Conservation (phyloP, 2,888 invertebrate genomes). For the Hydriomena furcata region DNA sequence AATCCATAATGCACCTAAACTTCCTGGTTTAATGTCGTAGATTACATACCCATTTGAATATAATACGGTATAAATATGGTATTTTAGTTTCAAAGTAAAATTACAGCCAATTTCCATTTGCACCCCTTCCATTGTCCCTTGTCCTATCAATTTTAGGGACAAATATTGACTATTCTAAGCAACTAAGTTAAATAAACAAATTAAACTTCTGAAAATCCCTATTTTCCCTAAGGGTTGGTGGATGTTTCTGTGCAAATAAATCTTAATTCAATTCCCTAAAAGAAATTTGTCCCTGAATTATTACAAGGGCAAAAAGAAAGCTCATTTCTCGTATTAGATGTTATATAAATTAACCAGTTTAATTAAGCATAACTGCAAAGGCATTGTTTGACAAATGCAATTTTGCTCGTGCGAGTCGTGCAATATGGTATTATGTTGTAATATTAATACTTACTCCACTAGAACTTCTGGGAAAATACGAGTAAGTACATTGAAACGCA, state of each 20-base stretch:
- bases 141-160: constrained; percentile 1
- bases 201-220: constrained; percentile 7
- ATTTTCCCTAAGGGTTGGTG: constrained; percentile 13
- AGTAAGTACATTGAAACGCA: too few species aligned
- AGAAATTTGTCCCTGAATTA: constrained; percentile 1
- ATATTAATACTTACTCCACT: too few species aligned
- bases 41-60: background rate
- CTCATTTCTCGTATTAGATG: background rate
- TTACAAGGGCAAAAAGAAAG: constrained; percentile 12
- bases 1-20: background rate
- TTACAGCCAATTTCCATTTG: background rate
- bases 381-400: too few species aligned
- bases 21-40: background rate
- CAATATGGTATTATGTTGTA: too few species aligned
- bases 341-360: too few species aligned
- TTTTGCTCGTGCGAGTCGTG: too few species aligned
- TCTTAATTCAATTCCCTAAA: constrained; percentile 1
- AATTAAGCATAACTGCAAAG: too few species aligned
- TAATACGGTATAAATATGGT: too few species aligned
- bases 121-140: background rate
- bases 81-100: background rate
- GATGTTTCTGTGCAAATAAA: constrained; percentile 17
- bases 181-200: constrained; percentile 10
- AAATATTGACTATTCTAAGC: constrained; percentile 3
- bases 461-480: too few species aligned